Conservation (phyloP, 2,888 invertebrate genomes). For the Deroplatys truncata region DNA sequence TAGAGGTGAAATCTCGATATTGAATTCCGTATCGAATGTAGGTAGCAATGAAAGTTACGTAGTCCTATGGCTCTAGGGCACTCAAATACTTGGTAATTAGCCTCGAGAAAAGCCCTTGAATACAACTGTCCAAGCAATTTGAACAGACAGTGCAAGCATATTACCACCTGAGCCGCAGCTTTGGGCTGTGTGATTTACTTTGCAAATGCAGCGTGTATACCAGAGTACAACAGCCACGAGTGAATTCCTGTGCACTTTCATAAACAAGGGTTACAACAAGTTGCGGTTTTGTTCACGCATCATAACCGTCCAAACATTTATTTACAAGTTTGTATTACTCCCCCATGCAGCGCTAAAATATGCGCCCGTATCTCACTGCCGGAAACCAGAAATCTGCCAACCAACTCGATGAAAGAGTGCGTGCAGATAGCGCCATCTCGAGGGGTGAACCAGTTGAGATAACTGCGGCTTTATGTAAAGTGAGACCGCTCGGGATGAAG, state of each 20-base stretch:
- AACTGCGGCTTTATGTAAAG: background rate
- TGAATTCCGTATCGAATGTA: too few relatives aligned
- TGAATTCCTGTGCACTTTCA: background rate
- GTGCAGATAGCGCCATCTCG: background rate
- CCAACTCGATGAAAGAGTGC: background rate
- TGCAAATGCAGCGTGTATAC: background rate
- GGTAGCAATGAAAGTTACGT: too few relatives aligned
- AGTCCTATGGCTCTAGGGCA: too few relatives aligned
- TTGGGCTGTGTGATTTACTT: background rate
- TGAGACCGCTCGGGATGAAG: background rate
- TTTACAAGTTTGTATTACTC: background rate
- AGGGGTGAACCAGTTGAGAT: background rate
- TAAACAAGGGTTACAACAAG: background rate
- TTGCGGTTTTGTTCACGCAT: background rate
- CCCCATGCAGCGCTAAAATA: background rate
- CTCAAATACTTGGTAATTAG: too few relatives aligned
- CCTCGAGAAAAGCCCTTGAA: too few relatives aligned
- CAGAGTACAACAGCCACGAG: too few relatives aligned
- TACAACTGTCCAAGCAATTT: too few relatives aligned
- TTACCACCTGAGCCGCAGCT: background rate
- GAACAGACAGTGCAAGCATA: too few relatives aligned
- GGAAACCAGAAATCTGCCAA: background rate
- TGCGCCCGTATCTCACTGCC: background rate
- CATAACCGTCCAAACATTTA: background rate
- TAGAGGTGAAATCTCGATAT: too few relatives aligned